phyloP scores from a whole-genome alignment of 2,113 vertebrate species.

The Scatophagus argus region DNA sequence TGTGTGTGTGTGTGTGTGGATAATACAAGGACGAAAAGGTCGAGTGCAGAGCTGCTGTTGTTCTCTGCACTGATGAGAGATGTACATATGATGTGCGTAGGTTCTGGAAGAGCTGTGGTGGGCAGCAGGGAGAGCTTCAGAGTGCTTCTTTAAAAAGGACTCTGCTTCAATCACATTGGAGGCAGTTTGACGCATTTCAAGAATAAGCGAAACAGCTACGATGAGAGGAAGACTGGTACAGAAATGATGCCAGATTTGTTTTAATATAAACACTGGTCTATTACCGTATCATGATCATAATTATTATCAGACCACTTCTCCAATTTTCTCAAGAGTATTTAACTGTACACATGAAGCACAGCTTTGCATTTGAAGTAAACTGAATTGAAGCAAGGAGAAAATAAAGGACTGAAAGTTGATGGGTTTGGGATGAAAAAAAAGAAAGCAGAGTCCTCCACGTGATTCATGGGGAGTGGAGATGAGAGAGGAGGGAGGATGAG shows the following conservation, averaged over 20 bases:
- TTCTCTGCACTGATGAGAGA: slow-evolving; percentile 21
- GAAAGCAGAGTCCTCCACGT: background rate
- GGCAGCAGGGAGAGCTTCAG: slow-evolving; percentile 67
- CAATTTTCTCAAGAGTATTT: background rate
- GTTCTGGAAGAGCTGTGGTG: slow-evolving; percentile 59
- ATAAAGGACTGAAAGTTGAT: background rate
- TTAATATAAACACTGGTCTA: background rate
- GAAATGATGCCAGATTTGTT: background rate
- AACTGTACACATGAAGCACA: background rate
- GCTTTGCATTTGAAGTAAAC: background rate
- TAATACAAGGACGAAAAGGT: slow-evolving; percentile 33
- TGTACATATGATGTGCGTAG: slow-evolving; percentile 63
- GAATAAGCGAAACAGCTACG: slow-evolving; percentile 25
- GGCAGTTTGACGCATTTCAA: slow-evolving; percentile 56
- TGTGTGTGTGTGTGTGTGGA: slow-evolving; percentile 16
- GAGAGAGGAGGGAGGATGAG: slow-evolving; percentile 21
- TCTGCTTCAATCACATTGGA: slow-evolving; percentile 50
- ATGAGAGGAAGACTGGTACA: background rate
- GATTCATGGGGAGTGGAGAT: slow-evolving; percentile 6
- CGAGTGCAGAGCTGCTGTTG: slow-evolving; percentile 39
- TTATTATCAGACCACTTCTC: background rate
- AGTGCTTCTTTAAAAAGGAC: slow-evolving; percentile 57
- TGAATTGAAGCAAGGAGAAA: background rate
- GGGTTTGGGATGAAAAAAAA: background rate
- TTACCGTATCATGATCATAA: background rate